Conservation (phyloP, 2,888 invertebrate species). For the Stenolophus ochropezus region DNA sequence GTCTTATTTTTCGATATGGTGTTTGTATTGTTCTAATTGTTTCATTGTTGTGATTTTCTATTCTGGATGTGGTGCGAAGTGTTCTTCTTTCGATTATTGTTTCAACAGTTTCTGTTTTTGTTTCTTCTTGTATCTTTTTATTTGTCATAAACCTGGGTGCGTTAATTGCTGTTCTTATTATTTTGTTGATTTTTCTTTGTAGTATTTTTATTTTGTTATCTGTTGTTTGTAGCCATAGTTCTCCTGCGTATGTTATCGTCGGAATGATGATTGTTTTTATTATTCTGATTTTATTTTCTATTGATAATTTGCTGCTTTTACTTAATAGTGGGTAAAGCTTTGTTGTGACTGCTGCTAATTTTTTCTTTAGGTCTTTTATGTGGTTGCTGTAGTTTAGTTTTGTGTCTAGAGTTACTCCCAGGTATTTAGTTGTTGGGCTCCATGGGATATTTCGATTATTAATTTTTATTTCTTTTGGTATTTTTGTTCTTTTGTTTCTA, state of each 20-base stretch:
- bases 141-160: conserved; percentile 18
- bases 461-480: conserved; percentile 30
- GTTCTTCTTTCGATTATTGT: neutral
- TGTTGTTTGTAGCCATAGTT: conserved; percentile 57
- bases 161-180: neutral
- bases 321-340: conserved; percentile 47
- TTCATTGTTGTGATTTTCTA: neutral
- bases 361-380: conserved; percentile 17
- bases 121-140: neutral
- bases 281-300: conserved; percentile 61
- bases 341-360: conserved; percentile 43
- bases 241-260: conserved; percentile 53
- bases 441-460: conserved; percentile 26
- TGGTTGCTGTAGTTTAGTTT: conserved; percentile 62
- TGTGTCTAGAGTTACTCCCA: conserved; percentile 61
- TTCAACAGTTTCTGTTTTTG: neutral
- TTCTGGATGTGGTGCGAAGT: neutral
- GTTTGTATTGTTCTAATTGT: neutral
- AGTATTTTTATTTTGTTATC: conserved; percentile 50
- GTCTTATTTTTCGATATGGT: neutral
- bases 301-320: neutral
- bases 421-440: conserved; percentile 57
- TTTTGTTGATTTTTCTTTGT: conserved; percentile 59
- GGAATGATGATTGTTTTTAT: conserved; percentile 62
- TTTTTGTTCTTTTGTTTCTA: neutral